A percentile compares a stretch with the other conserved stretches of the same genome.
Conservation (phyloP, 2,797 vertebrate genomes). For the Fratercula arctica region DNA sequence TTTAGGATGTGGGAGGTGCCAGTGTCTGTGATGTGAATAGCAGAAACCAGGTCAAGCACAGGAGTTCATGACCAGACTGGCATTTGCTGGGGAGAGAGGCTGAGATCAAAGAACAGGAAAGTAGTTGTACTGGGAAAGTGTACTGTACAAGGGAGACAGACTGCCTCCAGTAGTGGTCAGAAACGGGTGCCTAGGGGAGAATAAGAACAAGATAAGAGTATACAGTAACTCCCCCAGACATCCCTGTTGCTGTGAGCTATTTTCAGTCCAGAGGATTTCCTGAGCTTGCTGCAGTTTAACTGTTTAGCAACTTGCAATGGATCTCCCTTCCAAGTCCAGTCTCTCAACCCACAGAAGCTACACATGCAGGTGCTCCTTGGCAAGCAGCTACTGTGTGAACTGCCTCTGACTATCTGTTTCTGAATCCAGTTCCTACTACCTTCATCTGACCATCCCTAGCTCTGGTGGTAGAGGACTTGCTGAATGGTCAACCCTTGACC, state of each 20-base stretch:
- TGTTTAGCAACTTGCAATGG: not conserved
- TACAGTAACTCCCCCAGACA: not conserved
- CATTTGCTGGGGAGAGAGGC: not conserved
- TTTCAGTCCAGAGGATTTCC: conserved; percentile 45
- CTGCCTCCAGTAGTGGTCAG: not conserved
- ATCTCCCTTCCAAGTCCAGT: not conserved
- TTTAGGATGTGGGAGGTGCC: conserved; percentile 5
- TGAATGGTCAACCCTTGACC: not conserved
- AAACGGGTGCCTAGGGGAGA: not conserved
- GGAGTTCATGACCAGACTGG: not conserved
- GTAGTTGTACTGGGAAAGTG: not conserved
- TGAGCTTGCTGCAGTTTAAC: conserved; percentile 33
- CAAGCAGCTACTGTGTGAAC: not conserved
- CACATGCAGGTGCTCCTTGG: not conserved
- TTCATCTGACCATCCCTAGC: not conserved
- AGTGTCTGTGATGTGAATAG: not conserved
- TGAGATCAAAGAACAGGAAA: not conserved
- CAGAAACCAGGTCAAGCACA: not conserved
- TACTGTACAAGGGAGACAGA: not conserved
- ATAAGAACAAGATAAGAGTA: conserved; percentile 7
- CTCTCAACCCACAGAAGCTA: not conserved
- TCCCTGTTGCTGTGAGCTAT: conserved; percentile 9
- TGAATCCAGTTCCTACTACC: not conserved
- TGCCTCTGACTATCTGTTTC: not conserved
- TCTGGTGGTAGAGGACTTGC: not conserved